phyloP scores from a whole-genome alignment of 1,140 invertebrate genomes.

The Bombus haemorrhoidalis region DNA sequence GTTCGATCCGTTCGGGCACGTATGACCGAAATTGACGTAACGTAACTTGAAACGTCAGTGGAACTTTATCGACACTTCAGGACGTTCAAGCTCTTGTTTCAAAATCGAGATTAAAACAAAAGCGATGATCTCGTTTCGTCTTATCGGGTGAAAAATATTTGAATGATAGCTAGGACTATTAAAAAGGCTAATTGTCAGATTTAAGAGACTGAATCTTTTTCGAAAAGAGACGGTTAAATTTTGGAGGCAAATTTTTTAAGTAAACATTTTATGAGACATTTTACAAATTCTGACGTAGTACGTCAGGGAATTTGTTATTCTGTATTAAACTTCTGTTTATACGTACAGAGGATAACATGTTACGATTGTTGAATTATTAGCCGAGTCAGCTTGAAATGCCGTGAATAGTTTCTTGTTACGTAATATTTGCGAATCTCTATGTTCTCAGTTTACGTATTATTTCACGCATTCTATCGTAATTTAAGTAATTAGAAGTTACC shows the following conservation, averaged over 20 bases:
- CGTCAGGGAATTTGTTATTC: neutral
- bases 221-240: neutral
- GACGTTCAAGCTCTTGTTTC: too few species aligned
- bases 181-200: too few species aligned
- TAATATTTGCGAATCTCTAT: neutral
- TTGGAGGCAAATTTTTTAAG: neutral
- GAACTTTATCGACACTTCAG: neutral
- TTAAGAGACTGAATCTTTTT: too few species aligned
- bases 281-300: neutral
- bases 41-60: neutral
- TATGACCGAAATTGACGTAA: constrained; percentile 1
- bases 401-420: neutral
- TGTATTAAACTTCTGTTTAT: neutral
- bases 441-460: neutral
- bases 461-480: too few species aligned
- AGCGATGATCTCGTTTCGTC: too few species aligned
- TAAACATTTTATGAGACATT: neutral
- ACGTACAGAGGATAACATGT: neutral
- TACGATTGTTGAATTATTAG: neutral
- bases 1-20: neutral
- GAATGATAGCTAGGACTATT: neutral
- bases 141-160: too few species aligned
- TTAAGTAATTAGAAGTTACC: neutral
- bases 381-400: neutral
- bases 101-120: neutral